These are phyloP conservation scores for Cardiocondyla obscurior DNA, from an alignment of 1,140 invertebrate genomes.

Conservation along the genomic window DNA sequence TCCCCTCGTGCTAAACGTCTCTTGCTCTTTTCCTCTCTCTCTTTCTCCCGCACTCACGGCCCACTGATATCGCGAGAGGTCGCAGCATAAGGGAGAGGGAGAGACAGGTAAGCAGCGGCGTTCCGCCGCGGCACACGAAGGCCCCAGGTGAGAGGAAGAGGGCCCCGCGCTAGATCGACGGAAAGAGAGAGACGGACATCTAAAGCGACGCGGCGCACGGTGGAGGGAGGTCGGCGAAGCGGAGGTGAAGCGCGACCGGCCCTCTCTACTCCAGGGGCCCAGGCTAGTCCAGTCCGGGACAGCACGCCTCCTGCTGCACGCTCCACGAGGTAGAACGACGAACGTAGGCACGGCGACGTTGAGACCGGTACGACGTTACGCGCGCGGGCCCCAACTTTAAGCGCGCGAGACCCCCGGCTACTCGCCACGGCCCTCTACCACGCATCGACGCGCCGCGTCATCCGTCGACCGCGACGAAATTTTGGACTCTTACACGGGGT, in stretches of 20 bases:
- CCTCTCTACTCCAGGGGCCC: slow-evolving; percentile 81
- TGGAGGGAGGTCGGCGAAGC: slow-evolving; percentile 76
- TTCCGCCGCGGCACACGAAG: slow-evolving; percentile 64
- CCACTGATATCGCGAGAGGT: slow-evolving; percentile 72
- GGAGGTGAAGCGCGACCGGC: slow-evolving; percentile 83
- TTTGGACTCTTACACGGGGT: neutral
- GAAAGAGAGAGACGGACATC: slow-evolving; percentile 67
- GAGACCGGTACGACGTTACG: slow-evolving; percentile 60
- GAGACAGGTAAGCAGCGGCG: slow-evolving; percentile 70
- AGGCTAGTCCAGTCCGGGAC: slow-evolving; percentile 83
- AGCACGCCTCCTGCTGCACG: slow-evolving; percentile 84
- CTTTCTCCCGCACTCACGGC: slow-evolving; percentile 37
- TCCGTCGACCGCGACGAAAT: slow-evolving; percentile 33
- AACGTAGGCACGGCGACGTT: slow-evolving; percentile 68
- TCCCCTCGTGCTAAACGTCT: slow-evolving; percentile 20
- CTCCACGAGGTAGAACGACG: slow-evolving; percentile 80
- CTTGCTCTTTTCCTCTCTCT: neutral
- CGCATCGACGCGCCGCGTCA: slow-evolving; percentile 38
- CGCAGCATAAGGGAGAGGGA: slow-evolving; percentile 63
- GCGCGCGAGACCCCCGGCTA: slow-evolving; percentile 49
- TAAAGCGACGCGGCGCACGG: slow-evolving; percentile 48
- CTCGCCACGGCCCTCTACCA: slow-evolving; percentile 34
- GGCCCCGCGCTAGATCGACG: slow-evolving; percentile 29
- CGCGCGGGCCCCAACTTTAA: slow-evolving; percentile 53
- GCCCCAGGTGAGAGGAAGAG: slow-evolving; percentile 57